These are phyloP conservation scores for Baryphthengus martii DNA, from an alignment of 2,113 vertebrate species.

Conservation along the genomic window DNA sequence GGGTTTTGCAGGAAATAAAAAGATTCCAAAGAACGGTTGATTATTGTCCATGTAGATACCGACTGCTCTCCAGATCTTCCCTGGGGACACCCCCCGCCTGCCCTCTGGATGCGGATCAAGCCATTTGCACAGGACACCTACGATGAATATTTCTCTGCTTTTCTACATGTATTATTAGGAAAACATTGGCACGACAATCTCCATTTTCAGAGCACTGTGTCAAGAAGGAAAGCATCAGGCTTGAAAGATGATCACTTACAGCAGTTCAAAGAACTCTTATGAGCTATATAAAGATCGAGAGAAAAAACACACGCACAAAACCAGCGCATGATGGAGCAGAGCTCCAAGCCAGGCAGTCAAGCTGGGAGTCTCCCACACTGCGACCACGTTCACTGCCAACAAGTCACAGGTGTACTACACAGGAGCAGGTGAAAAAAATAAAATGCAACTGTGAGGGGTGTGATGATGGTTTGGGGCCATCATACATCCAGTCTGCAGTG, in stretches of 20 bases:
- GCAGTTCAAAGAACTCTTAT: slow-evolving; percentile 37
- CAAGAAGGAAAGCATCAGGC: slow-evolving; percentile 37
- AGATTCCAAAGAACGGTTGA: slow-evolving; percentile 40
- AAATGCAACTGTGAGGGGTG: slow-evolving; percentile 30
- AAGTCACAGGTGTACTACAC: slow-evolving; percentile 73
- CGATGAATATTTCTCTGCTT: background rate
- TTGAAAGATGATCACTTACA: slow-evolving; percentile 44
- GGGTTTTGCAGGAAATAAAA: slow-evolving; percentile 36
- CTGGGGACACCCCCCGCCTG: slow-evolving; percentile 40
- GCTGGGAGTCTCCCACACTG: slow-evolving; percentile 50
- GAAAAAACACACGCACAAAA: background rate
- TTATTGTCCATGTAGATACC: slow-evolving; percentile 24
- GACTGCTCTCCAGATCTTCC: slow-evolving; percentile 28
- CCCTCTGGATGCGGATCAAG: slow-evolving; percentile 43
- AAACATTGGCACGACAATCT: slow-evolving; percentile 18
- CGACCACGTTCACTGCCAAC: slow-evolving; percentile 53
- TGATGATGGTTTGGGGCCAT: slow-evolving; percentile 12
- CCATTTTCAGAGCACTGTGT: slow-evolving; percentile 21
- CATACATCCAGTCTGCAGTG: slow-evolving; percentile 7
- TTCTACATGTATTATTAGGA: background rate
- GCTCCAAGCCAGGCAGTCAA: slow-evolving; percentile 59
- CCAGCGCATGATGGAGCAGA: slow-evolving; percentile 13
- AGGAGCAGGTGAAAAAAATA: slow-evolving; percentile 76
- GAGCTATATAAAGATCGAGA: background rate
- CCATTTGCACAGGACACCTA: slow-evolving; percentile 26